Base-by-base conservation (phyloP, 2,113 vertebrate species). In the Gobio gobio region DNA sequence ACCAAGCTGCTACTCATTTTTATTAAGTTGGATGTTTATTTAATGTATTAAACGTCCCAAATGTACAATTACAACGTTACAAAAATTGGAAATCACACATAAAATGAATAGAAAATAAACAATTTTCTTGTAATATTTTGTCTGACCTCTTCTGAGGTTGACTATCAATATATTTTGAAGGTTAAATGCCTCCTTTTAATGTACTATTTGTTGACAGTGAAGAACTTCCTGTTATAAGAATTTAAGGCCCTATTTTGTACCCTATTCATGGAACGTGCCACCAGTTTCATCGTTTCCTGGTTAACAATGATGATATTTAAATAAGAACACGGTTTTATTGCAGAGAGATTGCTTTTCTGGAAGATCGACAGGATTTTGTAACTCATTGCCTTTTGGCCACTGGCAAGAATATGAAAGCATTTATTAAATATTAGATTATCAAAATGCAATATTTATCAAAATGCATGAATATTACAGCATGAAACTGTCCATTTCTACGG, bases 271-370 rank as follows among this genome's bases (percentile, higher is more conserved):
- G 9, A 47, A 51, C 7, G 3, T 54, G 3, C 16, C 24, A 36
- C 24, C 40, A 66, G 26, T 51, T 81, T 49, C 10, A 49, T 74
- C 13, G 63, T 77, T 47, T 78, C 8, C 26, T 70, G 61, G 58
- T 85, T 85, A 78, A 85, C 66, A 40, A 51, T 16, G 29, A 63
- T 82, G 61, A 87, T 70, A 76, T 82, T 87, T 82, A 51, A 84
- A 51, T 49, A 61, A 2, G 36, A 29, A 4, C 24, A 33, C 78
- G 33, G 24, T 68, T 81, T 81, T 68, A 81, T 81, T 81, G 61
- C 43, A 20, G 9, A 64, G 78, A 81, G 18, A 66, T 29, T 26
- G 5, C 77, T 79, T n/a, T 79, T 79, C 74, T 76, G 45, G 24
- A 49, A 76, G 74, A 49, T 26, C 18, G 18, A 20, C 24, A 68